A percentile compares a stretch with the other conserved stretches of the same genome.
phyloP scores from a whole-genome alignment of 2,888 invertebrate genomes.

The Syrphus vitripennis region DNA sequence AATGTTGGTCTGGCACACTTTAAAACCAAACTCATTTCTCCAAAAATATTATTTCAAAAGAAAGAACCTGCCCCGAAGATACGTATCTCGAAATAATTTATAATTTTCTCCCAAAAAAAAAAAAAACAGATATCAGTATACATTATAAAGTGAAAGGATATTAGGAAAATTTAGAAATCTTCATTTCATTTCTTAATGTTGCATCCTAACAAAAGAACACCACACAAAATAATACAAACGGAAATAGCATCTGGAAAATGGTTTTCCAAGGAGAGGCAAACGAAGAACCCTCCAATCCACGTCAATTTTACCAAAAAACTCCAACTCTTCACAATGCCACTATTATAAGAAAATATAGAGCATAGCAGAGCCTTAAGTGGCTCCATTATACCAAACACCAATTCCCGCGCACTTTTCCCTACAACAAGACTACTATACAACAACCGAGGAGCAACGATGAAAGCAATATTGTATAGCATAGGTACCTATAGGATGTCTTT shows the following conservation, averaged over 20 bases:
- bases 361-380: slow-evolving; percentile 20
- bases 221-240: not conserved
- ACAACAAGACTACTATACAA: not conserved
- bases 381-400: slow-evolving; percentile 18
- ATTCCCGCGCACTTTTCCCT: not conserved
- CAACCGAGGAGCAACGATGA: not conserved
- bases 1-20: not conserved
- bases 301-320: slow-evolving; percentile 37
- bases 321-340: not conserved
- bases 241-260: slow-evolving; percentile 39
- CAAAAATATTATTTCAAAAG: not conserved
- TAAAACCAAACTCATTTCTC: slow-evolving; percentile 9
- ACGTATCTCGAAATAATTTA: slow-evolving; percentile 12
- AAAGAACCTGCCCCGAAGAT: slow-evolving; percentile 10
- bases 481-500: slow-evolving; percentile 23
- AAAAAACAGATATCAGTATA: not conserved
- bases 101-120: not conserved
- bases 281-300: not conserved
- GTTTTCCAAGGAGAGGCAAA: not conserved
- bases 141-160: slow-evolving; percentile 38
- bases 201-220: slow-evolving; percentile 42
- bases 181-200: slow-evolving; percentile 52
- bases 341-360: not conserved
- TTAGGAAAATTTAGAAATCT: slow-evolving; percentile 64
- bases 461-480: not conserved